A percentile compares a stretch with the other conserved stretches of the same genome.
phyloP scores from a whole-genome alignment of 2,888 invertebrate genomes.

The Oligia strigilis region DNA sequence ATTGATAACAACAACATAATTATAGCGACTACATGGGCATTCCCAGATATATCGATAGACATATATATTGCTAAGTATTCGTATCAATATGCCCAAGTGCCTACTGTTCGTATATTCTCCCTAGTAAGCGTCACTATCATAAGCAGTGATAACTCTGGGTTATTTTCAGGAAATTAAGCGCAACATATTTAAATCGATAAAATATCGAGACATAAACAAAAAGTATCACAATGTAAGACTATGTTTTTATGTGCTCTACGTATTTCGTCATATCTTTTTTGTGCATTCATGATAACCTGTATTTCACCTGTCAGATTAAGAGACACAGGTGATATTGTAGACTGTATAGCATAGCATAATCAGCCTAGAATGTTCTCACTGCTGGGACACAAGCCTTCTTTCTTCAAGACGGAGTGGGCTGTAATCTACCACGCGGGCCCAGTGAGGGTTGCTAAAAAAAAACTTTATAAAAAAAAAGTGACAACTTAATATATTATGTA shows the following conservation, averaged over 20 bases:
- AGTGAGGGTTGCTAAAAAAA: background rate
- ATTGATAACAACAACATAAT: background rate
- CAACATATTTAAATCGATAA: background rate
- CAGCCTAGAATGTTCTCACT: background rate
- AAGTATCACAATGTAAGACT: background rate
- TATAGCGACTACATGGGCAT: background rate
- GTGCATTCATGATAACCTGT: conserved; percentile 32
- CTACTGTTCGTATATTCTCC: background rate
- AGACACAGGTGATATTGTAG: conserved; percentile 27
- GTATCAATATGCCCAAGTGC: background rate
- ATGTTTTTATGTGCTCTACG: conserved; percentile 23
- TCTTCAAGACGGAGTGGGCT: background rate
- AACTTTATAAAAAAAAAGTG: too few species aligned
- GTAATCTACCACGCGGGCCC: background rate
- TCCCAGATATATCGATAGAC: background rate
- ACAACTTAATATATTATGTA: too few species aligned
- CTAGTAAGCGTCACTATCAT: background rate
- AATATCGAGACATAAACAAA: background rate
- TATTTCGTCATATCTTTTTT: conserved; percentile 12
- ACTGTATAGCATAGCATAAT: background rate
- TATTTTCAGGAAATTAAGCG: background rate
- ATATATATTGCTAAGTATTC: too few species aligned
- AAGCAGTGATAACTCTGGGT: background rate
- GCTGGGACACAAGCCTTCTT: background rate
- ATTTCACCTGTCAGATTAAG: conserved; percentile 12